These are phyloP conservation scores for Littorina saxatilis DNA, from an alignment of 1,140 invertebrate genomes.

Conservation along the genomic window DNA sequence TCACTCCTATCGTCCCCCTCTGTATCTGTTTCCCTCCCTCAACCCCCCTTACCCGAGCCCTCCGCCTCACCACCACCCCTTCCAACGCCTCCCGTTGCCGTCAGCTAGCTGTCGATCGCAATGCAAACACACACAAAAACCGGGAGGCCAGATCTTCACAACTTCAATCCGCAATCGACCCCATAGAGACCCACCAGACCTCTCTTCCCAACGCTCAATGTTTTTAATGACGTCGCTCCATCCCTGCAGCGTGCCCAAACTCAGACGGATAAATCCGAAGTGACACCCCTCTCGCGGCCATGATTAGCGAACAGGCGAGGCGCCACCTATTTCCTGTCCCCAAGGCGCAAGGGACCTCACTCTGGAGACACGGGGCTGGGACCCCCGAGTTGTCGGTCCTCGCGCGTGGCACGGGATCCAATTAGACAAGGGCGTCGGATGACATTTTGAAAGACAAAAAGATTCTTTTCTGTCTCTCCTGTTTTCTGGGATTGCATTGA, in stretches of 20 bases:
- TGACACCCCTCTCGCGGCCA: slow-evolving; percentile 26
- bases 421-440: slow-evolving; percentile 8
- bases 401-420: background rate
- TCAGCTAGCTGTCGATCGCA: background rate
- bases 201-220: no score
- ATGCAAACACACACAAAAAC: no score
- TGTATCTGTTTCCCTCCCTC: no score
- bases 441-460: background rate
- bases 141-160: no score
- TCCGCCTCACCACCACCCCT: background rate
- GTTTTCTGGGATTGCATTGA: no score
- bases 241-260: background rate
- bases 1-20: no score
- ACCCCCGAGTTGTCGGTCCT: background rate
- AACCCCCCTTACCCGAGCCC: no score
- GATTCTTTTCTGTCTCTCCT: background rate
- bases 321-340: slow-evolving; percentile 27
- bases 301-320: slow-evolving; percentile 21
- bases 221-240: background rate
- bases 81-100: background rate
- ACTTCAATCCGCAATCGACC: no score
- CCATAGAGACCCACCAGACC: no score
- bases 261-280: slow-evolving; percentile 15
- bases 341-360: background rate
- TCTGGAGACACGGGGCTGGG: background rate